Percentiles rank a stretch among this genome's conserved stretches.
These are phyloP conservation scores for Oncopeltus fasciatus DNA, from an alignment of 1,140 invertebrate genomes.

Conservation along the genomic window DNA sequence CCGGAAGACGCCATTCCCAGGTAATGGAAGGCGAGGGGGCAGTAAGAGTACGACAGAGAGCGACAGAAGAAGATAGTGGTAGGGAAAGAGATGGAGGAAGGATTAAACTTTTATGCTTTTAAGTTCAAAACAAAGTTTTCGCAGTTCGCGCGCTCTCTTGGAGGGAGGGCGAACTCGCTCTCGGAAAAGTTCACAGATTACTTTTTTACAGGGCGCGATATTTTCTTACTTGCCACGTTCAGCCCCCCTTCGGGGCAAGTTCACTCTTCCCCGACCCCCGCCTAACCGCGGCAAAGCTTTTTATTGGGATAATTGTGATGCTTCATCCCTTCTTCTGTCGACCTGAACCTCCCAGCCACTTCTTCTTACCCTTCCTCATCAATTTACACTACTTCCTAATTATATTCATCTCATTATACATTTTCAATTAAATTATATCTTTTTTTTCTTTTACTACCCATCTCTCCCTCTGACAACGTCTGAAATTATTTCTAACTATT, in stretches of 20 bases:
- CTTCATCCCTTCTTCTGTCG: neutral
- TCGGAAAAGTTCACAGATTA: conserved; percentile 13
- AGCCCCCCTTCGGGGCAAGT: conserved; percentile 3
- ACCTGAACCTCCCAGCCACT: no score
- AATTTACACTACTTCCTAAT: neutral
- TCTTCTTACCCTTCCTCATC: neutral
- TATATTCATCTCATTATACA: neutral
- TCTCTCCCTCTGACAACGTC: no score
- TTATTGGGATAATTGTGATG: conserved; percentile 14
- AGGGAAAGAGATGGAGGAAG: neutral
- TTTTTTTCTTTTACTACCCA: no score
- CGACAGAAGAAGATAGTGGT: no score
- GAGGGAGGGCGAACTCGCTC: conserved; percentile 1
- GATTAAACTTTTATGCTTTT: conserved; percentile 15
- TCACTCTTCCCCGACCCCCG: no score
- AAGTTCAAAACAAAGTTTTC: conserved; percentile 11
- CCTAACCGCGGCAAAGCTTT: neutral
- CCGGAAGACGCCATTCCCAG: no score
- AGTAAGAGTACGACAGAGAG: no score
- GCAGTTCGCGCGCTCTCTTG: neutral
- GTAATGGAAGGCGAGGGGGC: no score
- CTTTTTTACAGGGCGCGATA: conserved; percentile 13
- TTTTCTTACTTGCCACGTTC: conserved; percentile 13
- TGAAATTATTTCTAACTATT: no score
- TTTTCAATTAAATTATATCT: neutral